These are phyloP conservation scores for Syngnathus typhle DNA, from an alignment of 2,113 vertebrate genomes.

Conservation along the genomic window DNA sequence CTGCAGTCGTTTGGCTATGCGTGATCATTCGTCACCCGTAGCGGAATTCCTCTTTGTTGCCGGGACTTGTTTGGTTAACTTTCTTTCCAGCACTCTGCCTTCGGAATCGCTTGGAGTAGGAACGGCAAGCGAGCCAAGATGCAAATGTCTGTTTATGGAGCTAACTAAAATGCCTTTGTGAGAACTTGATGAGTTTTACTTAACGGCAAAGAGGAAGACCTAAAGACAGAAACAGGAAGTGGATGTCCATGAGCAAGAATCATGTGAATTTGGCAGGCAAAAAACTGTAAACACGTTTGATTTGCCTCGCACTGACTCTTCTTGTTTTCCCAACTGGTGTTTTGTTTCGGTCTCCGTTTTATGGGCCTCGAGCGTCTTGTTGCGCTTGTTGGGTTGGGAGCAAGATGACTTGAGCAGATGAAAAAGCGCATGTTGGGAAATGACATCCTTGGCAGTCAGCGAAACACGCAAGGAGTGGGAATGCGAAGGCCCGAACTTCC, in stretches of 20 bases:
- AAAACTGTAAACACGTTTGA: neutral
- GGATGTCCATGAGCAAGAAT: neutral
- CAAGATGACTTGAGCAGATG: conserved; percentile 60
- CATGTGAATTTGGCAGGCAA: neutral
- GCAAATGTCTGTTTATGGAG: neutral
- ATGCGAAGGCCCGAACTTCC: conserved; percentile 42
- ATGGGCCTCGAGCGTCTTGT: conserved; percentile 31
- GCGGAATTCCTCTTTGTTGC: conserved; percentile 29
- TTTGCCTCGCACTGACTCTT: conserved; percentile 19
- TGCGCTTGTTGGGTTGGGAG: conserved; percentile 8
- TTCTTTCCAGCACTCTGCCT: conserved; percentile 14
- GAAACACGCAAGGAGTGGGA: conserved; percentile 21
- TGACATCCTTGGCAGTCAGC: conserved; percentile 42
- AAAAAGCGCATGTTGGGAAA: conserved; percentile 42
- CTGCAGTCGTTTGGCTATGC: conserved; percentile 28
- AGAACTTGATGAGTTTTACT: neutral
- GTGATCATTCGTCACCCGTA: conserved; percentile 36
- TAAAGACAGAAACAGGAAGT: neutral
- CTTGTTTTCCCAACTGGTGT: conserved; percentile 26
- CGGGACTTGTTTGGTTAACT: conserved; percentile 35
- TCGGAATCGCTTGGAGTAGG: neutral
- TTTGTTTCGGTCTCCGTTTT: conserved; percentile 38
- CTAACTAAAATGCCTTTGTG: neutral
- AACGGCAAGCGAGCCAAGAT: neutral
- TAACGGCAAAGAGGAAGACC: neutral